These are phyloP conservation scores for Anastrepha obliqua DNA, from an alignment of 1,140 invertebrate species.

Conservation along the genomic window DNA sequence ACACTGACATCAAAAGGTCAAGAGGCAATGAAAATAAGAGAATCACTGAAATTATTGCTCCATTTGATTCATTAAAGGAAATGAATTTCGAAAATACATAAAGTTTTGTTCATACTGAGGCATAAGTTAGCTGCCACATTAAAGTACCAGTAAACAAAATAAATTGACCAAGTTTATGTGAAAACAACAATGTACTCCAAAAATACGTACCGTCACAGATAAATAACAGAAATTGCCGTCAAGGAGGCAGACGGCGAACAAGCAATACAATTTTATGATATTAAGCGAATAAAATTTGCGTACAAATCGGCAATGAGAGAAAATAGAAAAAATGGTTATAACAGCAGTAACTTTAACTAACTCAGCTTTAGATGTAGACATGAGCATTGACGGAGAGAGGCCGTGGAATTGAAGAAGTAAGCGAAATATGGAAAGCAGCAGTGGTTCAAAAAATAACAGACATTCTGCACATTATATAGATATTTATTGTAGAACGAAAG, in stretches of 20 bases:
- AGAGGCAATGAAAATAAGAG: no score
- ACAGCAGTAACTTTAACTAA: not conserved
- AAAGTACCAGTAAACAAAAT: conserved; percentile 39
- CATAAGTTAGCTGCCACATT: conserved; percentile 35
- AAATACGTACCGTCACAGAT: not conserved
- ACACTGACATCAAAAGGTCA: no score
- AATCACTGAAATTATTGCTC: no score
- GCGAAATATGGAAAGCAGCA: not conserved
- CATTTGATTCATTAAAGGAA: not conserved
- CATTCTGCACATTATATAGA: not conserved
- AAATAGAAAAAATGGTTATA: conserved; percentile 28
- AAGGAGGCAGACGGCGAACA: not conserved
- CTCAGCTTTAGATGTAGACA: not conserved
- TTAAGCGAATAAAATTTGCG: conserved; percentile 49
- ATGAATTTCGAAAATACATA: not conserved
- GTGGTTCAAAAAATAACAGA: conserved; percentile 21
- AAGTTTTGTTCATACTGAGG: not conserved
- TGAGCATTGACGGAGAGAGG: not conserved
- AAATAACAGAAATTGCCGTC: not conserved
- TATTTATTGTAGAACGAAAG: not conserved
- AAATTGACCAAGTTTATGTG: conserved; percentile 41
- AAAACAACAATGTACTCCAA: not conserved
- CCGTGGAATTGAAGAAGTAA: not conserved
- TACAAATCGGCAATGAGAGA: conserved; percentile 38
- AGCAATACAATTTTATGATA: conserved; percentile 28